Percentiles rank a stretch among this genome's conserved stretches.
Conservation (phyloP, 2,888 invertebrate species). For the Brachypalpus laphriformis region DNA sequence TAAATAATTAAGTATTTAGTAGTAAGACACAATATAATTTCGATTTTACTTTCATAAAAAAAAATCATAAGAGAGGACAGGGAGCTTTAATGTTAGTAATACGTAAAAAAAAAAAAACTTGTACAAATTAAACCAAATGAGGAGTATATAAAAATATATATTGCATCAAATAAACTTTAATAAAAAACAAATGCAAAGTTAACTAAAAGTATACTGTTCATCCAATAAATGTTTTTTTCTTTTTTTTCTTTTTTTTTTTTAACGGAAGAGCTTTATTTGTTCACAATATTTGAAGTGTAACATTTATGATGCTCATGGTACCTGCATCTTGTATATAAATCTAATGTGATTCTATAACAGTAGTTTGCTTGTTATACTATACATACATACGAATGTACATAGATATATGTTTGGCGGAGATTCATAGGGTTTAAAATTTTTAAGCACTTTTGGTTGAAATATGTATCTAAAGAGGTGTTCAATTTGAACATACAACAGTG, state of each 20-base stretch:
- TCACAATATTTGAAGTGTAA: not conserved
- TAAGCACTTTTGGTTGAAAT: slow-evolving; percentile 43
- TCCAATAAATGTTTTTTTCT: not conserved
- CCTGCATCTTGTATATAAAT: not conserved
- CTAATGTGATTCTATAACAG: not conserved
- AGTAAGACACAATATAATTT: slow-evolving; percentile 38
- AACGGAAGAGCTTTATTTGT: slow-evolving; percentile 40
- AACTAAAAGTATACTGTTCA: slow-evolving; percentile 18
- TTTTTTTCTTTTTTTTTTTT: no score
- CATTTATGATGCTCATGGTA: not conserved
- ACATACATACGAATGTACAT: not conserved
- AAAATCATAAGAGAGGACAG: slow-evolving; percentile 25
- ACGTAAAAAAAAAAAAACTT: slow-evolving; percentile 5
- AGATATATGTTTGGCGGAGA: slow-evolving; percentile 42
- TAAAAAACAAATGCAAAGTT: slow-evolving; percentile 47
- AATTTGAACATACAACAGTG: slow-evolving; percentile 42
- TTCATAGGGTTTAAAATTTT: slow-evolving; percentile 21
- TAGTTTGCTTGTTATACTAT: not conserved
- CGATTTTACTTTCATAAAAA: slow-evolving; percentile 29
- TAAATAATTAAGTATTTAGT: slow-evolving; percentile 39
- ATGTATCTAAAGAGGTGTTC: slow-evolving; percentile 29
- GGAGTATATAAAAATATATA: slow-evolving; percentile 14
- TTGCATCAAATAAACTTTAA: slow-evolving; percentile 9
- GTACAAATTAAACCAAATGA: slow-evolving; percentile 25
- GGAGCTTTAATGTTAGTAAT: slow-evolving; percentile 50